These are phyloP conservation scores for Leptinotarsa juncta DNA, from an alignment of 2,888 invertebrate species.

Conservation along the genomic window DNA sequence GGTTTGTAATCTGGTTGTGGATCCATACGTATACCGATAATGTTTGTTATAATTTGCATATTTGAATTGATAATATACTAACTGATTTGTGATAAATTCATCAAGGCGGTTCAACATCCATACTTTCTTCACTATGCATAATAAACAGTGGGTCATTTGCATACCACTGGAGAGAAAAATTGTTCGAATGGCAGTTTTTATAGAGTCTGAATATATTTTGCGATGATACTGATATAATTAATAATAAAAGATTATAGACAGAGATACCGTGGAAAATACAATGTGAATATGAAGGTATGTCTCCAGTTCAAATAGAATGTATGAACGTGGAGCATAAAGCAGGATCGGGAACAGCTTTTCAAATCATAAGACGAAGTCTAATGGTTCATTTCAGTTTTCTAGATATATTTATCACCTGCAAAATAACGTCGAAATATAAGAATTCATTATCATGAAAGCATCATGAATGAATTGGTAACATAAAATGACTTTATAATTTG, in stretches of 20 bases:
- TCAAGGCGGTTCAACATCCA: constrained; percentile 19
- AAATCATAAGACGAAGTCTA: background rate
- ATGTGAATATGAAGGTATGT: background rate
- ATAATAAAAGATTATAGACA: constrained; percentile 17
- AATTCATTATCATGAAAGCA: no score
- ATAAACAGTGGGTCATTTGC: constrained; percentile 30
- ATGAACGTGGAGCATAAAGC: background rate
- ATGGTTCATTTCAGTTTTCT: no score
- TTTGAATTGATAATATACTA: constrained; percentile 27
- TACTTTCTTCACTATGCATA: constrained; percentile 32
- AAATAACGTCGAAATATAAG: no score
- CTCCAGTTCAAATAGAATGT: background rate
- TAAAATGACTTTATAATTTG: no score
- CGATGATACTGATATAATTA: constrained; percentile 28
- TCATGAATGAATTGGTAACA: no score
- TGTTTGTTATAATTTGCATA: constrained; percentile 23
- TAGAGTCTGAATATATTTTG: constrained; percentile 13
- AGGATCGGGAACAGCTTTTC: background rate
- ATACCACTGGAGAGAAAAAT: constrained; percentile 21
- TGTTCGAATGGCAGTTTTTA: background rate
- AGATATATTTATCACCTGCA: no score
- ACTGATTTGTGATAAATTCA: constrained; percentile 28
- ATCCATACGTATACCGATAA: constrained; percentile 30
- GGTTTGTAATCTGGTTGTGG: constrained; percentile 27
- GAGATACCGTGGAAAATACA: background rate